Conservation (phyloP, 2,797 vertebrate species). For the Geotria australis region DNA sequence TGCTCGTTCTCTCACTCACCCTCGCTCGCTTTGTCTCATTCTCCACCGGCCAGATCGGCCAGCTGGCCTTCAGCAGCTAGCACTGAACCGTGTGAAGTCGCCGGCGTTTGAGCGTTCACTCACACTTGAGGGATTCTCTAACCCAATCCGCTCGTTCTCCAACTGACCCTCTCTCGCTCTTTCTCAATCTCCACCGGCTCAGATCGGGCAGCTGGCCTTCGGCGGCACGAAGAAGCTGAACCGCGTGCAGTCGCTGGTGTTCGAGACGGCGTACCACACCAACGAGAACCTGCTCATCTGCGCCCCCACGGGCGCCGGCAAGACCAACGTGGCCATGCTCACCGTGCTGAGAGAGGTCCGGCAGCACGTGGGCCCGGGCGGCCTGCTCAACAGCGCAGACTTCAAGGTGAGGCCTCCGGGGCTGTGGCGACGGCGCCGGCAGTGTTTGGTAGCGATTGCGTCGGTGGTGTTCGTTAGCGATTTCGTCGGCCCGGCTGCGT, state of each 20-base stretch:
- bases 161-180: background rate
- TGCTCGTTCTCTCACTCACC: too few relatives aligned
- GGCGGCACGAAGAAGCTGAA: constrained; percentile 70
- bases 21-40: too few relatives aligned
- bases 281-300: constrained; percentile 92
- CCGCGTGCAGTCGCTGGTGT: constrained; percentile 81
- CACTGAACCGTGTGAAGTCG: too few relatives aligned
- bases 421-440: too few relatives aligned
- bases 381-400: constrained; percentile 70
- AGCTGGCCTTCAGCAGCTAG: background rate
- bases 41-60: background rate
- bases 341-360: constrained; percentile 72
- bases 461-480: too few relatives aligned
- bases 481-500: too few relatives aligned
- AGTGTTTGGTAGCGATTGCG: too few relatives aligned
- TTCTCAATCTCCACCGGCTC: constrained; percentile 2
- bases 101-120: too few relatives aligned
- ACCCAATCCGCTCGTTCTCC: background rate
- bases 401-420: constrained; percentile 48
- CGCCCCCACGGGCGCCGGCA: constrained; percentile 82
- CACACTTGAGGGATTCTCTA: too few relatives aligned
- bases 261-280: constrained; percentile 87
- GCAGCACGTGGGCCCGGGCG: constrained; percentile 56
- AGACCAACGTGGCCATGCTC: constrained; percentile 95
- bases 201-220: constrained; percentile 83